Evolutionary conservation across 2,797 vertebrate species (phyloP).

Genomic region (Leuciscus waleckii): DNA sequence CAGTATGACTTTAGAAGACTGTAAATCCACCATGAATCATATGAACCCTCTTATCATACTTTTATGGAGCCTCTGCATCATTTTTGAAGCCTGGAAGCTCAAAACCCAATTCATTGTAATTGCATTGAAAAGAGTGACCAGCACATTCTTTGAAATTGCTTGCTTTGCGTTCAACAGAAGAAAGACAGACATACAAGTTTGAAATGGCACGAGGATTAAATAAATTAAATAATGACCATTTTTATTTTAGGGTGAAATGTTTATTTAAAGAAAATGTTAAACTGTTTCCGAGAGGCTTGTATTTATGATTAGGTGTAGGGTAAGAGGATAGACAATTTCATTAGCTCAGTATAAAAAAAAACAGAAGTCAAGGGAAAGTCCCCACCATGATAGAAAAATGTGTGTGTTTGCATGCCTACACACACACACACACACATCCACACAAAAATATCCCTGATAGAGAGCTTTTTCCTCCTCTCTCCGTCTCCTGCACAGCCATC

Average conservation of each 20-base stretch:
- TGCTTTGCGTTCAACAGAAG: neutral
- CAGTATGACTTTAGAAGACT: neutral
- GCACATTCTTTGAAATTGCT: neutral
- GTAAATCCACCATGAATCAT: neutral
- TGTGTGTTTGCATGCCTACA: slow-evolving; percentile 24
- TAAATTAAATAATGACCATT: neutral
- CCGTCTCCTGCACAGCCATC: slow-evolving; percentile 45
- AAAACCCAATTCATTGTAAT: neutral
- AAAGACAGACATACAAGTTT: neutral
- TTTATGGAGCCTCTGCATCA: neutral
- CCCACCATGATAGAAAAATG: neutral
- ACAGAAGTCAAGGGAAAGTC: slow-evolving; percentile 29
- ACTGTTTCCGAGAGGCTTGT: neutral
- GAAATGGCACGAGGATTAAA: neutral
- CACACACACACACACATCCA: slow-evolving; percentile 24
- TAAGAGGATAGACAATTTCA: neutral
- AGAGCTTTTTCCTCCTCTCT: slow-evolving; percentile 47
- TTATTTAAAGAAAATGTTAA: neutral
- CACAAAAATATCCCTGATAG: slow-evolving; percentile 44
- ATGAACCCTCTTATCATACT: slow-evolving; percentile 3
- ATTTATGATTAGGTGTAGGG: neutral
- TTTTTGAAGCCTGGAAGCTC: neutral
- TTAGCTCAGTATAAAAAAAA: neutral
- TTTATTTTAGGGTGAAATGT: neutral
- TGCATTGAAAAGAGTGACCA: neutral